Evolutionary conservation across 2,888 invertebrate species (phyloP).

Genomic region (Drosophila gaucha): DNA sequence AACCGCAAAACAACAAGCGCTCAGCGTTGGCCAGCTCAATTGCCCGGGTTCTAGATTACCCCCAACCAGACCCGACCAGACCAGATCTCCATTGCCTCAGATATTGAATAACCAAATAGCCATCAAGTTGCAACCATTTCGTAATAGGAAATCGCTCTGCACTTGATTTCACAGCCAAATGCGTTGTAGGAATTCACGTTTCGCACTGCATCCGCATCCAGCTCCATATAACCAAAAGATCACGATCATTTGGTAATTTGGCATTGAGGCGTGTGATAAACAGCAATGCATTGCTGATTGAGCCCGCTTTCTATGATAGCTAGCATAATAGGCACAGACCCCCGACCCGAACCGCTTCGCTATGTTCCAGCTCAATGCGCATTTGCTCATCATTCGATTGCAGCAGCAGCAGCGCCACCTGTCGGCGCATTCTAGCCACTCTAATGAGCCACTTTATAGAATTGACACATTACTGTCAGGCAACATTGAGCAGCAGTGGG

Average conservation of each 20-base stretch:
- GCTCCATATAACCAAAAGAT: conserved; percentile 39
- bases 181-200: conserved; percentile 65
- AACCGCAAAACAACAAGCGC: conserved; percentile 69
- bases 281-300: conserved; percentile 63
- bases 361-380: conserved; percentile 40
- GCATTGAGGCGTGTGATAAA: conserved; percentile 79
- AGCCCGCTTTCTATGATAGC: conserved; percentile 11
- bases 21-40: conserved; percentile 57
- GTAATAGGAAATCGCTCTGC: conserved; percentile 74
- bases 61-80: conserved; percentile 15
- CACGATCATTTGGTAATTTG: conserved; percentile 60
- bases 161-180: conserved; percentile 75
- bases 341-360: neutral
- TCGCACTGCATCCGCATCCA: conserved; percentile 18
- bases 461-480: conserved; percentile 80
- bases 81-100: conserved; percentile 21
- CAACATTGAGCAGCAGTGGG: conserved; percentile 60
- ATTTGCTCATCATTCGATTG: conserved; percentile 47
- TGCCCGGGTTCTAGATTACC: conserved; percentile 71
- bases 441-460: conserved; percentile 79
- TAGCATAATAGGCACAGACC: conserved; percentile 10
- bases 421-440: conserved; percentile 27
- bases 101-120: conserved; percentile 80
- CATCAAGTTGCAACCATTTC: conserved; percentile 75
- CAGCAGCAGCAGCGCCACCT: conserved; percentile 20